Percentiles rank a stretch among this genome's conserved stretches.
These are phyloP conservation scores for Spermophilus dauricus DNA, from an alignment of 2,113 vertebrate genomes.

Conservation along the genomic window DNA sequence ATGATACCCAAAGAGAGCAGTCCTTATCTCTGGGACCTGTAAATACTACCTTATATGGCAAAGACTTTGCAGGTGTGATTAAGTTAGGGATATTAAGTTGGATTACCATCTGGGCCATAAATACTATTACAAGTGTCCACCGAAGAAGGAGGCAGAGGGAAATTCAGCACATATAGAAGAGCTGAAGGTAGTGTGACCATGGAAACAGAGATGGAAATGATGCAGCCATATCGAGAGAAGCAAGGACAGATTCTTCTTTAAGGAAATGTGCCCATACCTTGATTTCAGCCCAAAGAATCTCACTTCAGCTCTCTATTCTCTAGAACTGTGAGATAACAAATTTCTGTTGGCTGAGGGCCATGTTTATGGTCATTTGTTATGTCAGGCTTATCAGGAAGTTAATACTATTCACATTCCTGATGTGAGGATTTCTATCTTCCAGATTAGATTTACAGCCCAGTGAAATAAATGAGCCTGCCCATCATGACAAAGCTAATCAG, in stretches of 20 bases:
- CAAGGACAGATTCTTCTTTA: neutral
- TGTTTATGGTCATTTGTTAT: neutral
- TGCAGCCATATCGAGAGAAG: neutral
- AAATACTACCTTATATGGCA: neutral
- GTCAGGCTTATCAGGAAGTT: neutral
- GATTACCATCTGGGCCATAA: neutral
- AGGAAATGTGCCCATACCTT: neutral
- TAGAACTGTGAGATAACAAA: neutral
- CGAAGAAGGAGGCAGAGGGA: neutral
- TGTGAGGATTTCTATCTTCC: neutral
- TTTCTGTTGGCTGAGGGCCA: neutral
- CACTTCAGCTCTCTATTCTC: neutral
- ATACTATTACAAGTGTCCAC: neutral
- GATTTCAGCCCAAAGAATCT: neutral
- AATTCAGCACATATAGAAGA: neutral
- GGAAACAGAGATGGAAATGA: neutral
- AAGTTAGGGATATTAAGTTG: neutral
- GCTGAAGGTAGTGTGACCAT: neutral
- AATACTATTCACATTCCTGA: neutral
- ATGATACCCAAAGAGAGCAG: neutral
- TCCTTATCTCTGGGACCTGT: neutral
- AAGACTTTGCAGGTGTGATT: neutral
- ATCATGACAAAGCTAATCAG: neutral
- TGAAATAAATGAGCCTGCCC: neutral
- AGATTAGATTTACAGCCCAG: neutral